Evolutionary conservation across 64 coral and sea anemone genomes (phyloP).

Genomic region (Platygyra sinensis): DNA sequence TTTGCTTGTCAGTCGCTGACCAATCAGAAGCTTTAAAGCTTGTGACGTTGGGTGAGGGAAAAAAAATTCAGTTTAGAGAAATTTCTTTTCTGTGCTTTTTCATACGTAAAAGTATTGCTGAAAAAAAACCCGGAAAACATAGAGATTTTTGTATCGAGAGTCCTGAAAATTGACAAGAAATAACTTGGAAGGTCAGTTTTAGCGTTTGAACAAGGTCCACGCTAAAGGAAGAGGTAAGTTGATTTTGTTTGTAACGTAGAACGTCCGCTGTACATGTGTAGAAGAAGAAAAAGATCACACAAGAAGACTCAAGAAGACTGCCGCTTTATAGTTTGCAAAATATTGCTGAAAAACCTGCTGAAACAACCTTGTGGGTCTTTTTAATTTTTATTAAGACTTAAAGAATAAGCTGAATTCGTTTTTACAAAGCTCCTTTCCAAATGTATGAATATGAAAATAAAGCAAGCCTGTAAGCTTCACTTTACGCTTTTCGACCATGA

Average conservation of each 20-base stretch:
- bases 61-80: too few species aligned
- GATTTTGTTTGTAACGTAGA: background rate
- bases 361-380: too few species aligned
- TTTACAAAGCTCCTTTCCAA: background rate
- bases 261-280: background rate
- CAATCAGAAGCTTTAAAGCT: background rate
- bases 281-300: background rate
- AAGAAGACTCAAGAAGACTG: too few species aligned
- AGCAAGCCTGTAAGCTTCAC: too few species aligned
- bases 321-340: background rate
- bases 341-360: background rate
- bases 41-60: background rate
- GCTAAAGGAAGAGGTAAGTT: background rate
- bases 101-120: background rate
- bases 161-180: background rate
- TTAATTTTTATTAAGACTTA: background rate
- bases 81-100: background rate
- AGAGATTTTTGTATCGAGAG: background rate
- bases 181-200: background rate
- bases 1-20: background rate
- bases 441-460: background rate
- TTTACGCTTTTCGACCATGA: too few species aligned
- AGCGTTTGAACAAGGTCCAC: background rate
- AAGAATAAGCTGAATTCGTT: background rate
- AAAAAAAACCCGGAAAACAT: background rate